Evolutionary conservation across 2,797 vertebrate species (phyloP).

Genomic region (Parauchenoglanis punctatus): DNA sequence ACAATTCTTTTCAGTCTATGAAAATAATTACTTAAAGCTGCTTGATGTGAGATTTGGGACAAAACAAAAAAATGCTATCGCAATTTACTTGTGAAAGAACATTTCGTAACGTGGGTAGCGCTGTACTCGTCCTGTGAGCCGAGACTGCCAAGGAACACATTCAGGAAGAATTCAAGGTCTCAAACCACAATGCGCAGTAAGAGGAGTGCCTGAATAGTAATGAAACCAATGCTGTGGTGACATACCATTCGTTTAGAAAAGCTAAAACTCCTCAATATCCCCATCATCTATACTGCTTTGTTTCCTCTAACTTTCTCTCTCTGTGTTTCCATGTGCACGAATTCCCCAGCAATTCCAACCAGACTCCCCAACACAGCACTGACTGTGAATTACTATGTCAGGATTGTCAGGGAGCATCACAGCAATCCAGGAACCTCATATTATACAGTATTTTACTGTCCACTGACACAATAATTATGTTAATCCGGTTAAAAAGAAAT

Average conservation of each 20-base stretch:
- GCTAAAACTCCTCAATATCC: neutral
- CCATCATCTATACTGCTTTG: neutral
- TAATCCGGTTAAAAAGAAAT: neutral
- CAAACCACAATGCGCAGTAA: neutral
- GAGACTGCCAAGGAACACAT: neutral
- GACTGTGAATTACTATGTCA: neutral
- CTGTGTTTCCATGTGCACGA: neutral
- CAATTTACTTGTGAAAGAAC: neutral
- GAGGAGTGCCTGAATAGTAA: neutral
- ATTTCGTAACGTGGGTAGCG: neutral
- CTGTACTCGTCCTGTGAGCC: neutral
- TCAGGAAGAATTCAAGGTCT: neutral
- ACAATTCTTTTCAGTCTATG: constrained; percentile 25
- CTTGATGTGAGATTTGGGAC: neutral
- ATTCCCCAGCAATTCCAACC: neutral
- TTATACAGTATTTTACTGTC: neutral
- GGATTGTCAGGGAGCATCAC: neutral
- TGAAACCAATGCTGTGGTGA: neutral
- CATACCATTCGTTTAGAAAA: neutral
- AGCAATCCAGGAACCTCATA: neutral
- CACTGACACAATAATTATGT: neutral
- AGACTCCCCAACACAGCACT: neutral
- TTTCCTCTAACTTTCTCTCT: neutral
- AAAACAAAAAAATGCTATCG: neutral
- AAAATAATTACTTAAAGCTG: constrained; percentile 28